Base-by-base conservation (phyloP, 2,113 vertebrate species). In the Gadus macrocephalus region DNA sequence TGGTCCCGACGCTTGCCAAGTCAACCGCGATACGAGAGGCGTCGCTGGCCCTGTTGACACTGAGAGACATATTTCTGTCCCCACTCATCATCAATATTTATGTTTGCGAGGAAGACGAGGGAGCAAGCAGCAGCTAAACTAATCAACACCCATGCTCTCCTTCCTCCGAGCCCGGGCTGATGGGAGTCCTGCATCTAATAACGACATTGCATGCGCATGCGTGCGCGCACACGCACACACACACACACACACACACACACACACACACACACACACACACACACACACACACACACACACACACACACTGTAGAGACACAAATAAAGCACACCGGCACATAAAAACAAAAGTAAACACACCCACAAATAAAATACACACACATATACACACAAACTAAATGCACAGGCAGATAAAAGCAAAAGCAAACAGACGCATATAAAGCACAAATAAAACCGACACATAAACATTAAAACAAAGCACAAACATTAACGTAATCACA, bases 41-140 rank as follows among this genome's bases (percentile, higher is more conserved):
- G 38, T 71, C 67, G 25, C 65, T 49, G 71, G 82, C 71, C 76
- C 73, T 81, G 88, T 88, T 83, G 81, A 89, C 86, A 85, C 73
- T 59, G 68, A 69, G 81, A 86, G 76, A 83, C 84, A 87, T 85
- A 85, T 84, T 90, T 86, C 87, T 90, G 86, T 88, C 85, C 81
- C 79, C 80, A 71, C 80, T 82, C 74, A 14, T 49, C 80, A 86
- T 89, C 85, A 85, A 89, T 88, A 87, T 90, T 89, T 86, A 90
- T 90, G 82, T 77, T 71, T 27, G 66, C 74, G 70, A 68, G 59
- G 73, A 67, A 22, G 66, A 76, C 66, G 15, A 73, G 68, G 65
- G 72, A 80, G 62, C 68, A 78, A 76, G 74, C 82, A 75, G 83
- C 81, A 83, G 85, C 85, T 83, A 82, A 88, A 90, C 76, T 86